These are phyloP conservation scores for Meliscaeva auricollis DNA, from an alignment of 2,888 invertebrate species.

Conservation along the genomic window DNA sequence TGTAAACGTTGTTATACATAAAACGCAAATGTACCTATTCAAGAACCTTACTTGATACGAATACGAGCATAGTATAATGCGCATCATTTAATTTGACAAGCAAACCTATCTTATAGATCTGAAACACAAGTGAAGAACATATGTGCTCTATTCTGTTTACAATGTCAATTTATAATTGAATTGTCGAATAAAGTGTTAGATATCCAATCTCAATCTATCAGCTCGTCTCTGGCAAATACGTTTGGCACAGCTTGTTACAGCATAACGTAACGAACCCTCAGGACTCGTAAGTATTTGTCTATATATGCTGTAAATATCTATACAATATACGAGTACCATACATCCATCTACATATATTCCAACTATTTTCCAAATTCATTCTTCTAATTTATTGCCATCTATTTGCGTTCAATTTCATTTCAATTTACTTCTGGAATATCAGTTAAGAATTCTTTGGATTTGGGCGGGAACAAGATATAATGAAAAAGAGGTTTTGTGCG, in stretches of 20 bases:
- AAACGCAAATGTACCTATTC: too few relatives aligned
- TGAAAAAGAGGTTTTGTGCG: conserved; percentile 2
- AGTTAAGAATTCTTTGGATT: conserved; percentile 34
- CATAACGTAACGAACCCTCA: conserved; percentile 15
- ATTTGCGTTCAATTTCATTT: conserved; percentile 60
- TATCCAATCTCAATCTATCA: not conserved
- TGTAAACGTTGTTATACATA: not conserved
- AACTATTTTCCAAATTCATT: conserved; percentile 44
- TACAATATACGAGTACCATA: not conserved
- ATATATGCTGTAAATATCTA: not conserved
- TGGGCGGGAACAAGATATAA: not conserved
- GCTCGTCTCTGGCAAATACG: conserved; percentile 45
- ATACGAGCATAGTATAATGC: not conserved
- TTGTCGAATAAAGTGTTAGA: conserved; percentile 51
- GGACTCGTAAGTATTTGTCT: too few relatives aligned
- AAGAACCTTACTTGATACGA: not conserved
- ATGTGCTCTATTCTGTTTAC: conserved; percentile 27
- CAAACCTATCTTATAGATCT: not conserved
- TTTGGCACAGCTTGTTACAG: conserved; percentile 50
- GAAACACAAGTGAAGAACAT: not conserved
- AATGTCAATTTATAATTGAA: conserved; percentile 65
- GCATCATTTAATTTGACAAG: conserved; percentile 17
- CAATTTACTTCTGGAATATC: conserved; percentile 53
- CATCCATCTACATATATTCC: not conserved
- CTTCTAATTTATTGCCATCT: conserved; percentile 33